Conservation (phyloP, 2,888 invertebrate genomes). For the Plagiodera versicolora region DNA sequence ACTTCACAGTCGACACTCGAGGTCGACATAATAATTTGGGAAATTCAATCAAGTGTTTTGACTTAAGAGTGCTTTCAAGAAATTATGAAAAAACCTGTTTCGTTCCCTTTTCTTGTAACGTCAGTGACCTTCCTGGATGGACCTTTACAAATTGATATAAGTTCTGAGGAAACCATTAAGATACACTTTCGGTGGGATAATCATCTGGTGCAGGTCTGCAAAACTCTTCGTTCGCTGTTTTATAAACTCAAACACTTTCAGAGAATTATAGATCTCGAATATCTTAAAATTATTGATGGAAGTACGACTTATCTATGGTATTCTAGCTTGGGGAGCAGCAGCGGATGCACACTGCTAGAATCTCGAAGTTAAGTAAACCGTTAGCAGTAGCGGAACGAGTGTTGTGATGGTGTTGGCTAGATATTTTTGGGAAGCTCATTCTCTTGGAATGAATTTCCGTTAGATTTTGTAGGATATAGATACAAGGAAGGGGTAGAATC, state of each 20-base stretch:
- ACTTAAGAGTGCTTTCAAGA: neutral
- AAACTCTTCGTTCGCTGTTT: too few relatives aligned
- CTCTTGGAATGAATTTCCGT: neutral
- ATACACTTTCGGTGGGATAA: too few relatives aligned
- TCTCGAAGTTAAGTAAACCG: neutral
- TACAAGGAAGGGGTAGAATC: neutral
- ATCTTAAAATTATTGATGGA: too few relatives aligned
- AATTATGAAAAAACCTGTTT: constrained; percentile 7
- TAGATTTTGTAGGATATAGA: constrained; percentile 1
- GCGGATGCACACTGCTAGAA: too few relatives aligned
- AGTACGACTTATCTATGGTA: too few relatives aligned
- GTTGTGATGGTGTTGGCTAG: neutral
- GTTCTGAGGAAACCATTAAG: neutral
- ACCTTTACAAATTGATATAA: neutral
- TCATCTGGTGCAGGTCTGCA: too few relatives aligned
- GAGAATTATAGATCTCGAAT: too few relatives aligned
- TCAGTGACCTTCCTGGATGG: constrained; percentile 1
- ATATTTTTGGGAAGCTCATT: neutral
- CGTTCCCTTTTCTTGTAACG: constrained; percentile 6
- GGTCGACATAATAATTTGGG: too few relatives aligned
- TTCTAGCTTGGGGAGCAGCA: too few relatives aligned
- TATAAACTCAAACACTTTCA: too few relatives aligned
- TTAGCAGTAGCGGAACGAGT: constrained; percentile 1
- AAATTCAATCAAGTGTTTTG: neutral
- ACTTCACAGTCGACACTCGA: too few relatives aligned